Conservation (phyloP, 2,888 invertebrate genomes). For the Bhutanitis thaidina region DNA sequence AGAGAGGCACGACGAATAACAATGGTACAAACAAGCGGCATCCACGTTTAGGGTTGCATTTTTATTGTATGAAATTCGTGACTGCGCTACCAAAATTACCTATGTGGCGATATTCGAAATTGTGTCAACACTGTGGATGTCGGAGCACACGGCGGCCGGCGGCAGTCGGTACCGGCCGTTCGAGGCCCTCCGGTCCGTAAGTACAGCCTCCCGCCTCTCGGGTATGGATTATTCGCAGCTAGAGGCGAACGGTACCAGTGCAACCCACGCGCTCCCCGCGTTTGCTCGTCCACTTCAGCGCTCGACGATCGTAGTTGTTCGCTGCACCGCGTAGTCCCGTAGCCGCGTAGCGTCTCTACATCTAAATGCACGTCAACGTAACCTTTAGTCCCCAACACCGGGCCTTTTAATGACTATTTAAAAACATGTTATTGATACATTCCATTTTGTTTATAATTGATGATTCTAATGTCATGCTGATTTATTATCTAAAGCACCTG, state of each 20-base stretch:
- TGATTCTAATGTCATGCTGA: constrained; percentile 54
- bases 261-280: constrained; percentile 65
- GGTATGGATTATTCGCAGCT: constrained; percentile 74
- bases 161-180: constrained; percentile 50
- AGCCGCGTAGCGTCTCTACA: constrained; percentile 39
- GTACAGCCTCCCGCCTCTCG: constrained; percentile 71
- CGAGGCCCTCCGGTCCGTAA: constrained; percentile 71
- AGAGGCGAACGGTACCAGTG: constrained; percentile 61
- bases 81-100: constrained; percentile 24
- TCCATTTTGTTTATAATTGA: constrained; percentile 53
- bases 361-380: constrained; percentile 38
- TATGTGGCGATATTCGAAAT: constrained; percentile 69
- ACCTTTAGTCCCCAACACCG: constrained; percentile 42
- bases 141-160: constrained; percentile 39
- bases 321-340: constrained; percentile 30
- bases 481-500: constrained; percentile 58
- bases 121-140: constrained; percentile 68
- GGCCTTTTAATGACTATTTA: constrained; percentile 42
- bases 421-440: constrained; percentile 58
- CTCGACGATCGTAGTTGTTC: constrained; percentile 21
- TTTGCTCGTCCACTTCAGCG: constrained; percentile 41
- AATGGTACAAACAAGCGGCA: constrained; percentile 6
- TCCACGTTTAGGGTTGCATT: constrained; percentile 14
- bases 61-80: constrained; percentile 12
- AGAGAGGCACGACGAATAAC: constrained; percentile 1